Conservation (phyloP, 1,140 invertebrate genomes). For the Kradibia gibbosae region DNA sequence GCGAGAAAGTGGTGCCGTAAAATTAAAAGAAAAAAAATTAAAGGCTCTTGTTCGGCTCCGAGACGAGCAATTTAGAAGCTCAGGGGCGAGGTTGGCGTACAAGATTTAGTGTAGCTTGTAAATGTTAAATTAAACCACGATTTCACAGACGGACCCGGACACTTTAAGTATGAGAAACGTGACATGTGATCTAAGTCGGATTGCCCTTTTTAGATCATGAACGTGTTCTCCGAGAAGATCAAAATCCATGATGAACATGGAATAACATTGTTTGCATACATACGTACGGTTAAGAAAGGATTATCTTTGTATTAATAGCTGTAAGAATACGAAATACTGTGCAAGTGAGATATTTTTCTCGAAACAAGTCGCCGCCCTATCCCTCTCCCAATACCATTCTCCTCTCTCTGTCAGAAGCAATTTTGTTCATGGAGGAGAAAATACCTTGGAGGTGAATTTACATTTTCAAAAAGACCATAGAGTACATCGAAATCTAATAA, state of each 20-base stretch:
- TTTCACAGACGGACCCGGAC: not conserved
- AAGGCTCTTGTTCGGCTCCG: not conserved
- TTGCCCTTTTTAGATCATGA: slow-evolving; percentile 9
- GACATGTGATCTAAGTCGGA: not conserved
- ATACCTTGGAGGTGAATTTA: too few species aligned
- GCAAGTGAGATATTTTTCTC: not conserved
- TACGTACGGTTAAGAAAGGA: not conserved
- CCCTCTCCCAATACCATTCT: too few species aligned
- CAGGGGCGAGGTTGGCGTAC: not conserved
- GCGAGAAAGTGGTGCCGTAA: not conserved
- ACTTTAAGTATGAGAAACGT: slow-evolving; percentile 16
- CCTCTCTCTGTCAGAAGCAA: too few species aligned
- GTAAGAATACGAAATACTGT: too few species aligned
- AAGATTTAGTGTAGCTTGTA: not conserved
- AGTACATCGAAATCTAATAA: too few species aligned
- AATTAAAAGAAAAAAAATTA: not conserved
- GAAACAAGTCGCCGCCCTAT: too few species aligned
- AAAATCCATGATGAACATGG: not conserved
- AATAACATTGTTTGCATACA: not conserved
- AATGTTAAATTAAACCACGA: slow-evolving; percentile 18
- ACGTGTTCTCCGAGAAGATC: not conserved
- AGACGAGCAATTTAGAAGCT: slow-evolving; percentile 12
- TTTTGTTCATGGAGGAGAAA: too few species aligned
- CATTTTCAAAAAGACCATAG: too few species aligned
- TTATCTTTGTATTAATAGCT: not conserved